Evolutionary conservation across 2,113 vertebrate species (phyloP), one percentile per base, ranked within the genome.

Genomic region (Falcunculus frontatus): DNA sequence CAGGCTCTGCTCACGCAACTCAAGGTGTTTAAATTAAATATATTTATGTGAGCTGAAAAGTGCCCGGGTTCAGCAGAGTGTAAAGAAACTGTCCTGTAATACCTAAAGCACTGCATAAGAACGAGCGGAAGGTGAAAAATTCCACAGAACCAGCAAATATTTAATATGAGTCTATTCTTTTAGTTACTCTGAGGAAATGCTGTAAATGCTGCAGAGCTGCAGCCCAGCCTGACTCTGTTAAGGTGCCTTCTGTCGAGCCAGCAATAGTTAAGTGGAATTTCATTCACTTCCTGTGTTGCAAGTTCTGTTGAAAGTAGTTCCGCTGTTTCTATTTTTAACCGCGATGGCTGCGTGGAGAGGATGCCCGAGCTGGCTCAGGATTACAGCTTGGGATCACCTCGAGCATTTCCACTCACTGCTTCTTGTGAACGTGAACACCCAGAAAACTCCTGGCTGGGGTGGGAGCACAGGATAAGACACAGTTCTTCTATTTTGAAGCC

Each of bases 241-340:
- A 97, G 95, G 91, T 95, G 82, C 39, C 79, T 95, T 90, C 17
- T 85, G 65, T 47, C 42, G 85, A 90, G 87, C 52, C 77, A 92
- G 88, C 92, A 93, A 78, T 39, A 94, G 96, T 97, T 96, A 95
- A 97, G 50, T 89, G 96, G 95, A 95, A 96, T 95, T 97, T 96
- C 85, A 81, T 80, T 97, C 93, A 87, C 97, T 98, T 98, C 98
- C 98, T 98, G 96, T 97, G 87, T 83, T 97, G 98, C 85, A 91
- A 97, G 91, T 91, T 95, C 75, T 88, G 74, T 87, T 95, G 94
- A 97, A 94, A 97, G 95, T 96, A 95, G 97, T 98, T 98, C 97
- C 60, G 59, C 90, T 90, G 85, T 57, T 70, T 86, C 94, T 98
- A 97, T 97, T 98, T 98, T 98, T 97, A 95, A 94, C 96, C 29